Evolutionary conservation across 2,888 invertebrate species (phyloP), one percentile per base, ranked within the genome.

Genomic region (Teleiodes luculella): DNA sequence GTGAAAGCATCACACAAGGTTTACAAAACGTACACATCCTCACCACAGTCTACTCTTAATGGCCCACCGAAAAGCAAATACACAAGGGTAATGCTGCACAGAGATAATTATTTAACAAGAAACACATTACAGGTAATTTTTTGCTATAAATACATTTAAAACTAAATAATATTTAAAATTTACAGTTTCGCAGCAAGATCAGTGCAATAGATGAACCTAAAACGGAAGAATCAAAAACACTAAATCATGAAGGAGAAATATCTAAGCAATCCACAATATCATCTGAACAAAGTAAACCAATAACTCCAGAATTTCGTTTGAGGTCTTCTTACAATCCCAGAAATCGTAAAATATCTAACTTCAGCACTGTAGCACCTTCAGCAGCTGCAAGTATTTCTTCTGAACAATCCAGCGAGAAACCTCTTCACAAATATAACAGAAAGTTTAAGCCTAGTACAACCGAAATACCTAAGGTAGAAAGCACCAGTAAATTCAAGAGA

Each of bases 1-100:
- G 79, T 85, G 81, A 90, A 78, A 83, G 86, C 85, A 78, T 87
- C 90, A 75, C 86, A 90, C 72, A 87, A 82, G 78, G 79, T 86
- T 67, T 80, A 79, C 67, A 86, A 84, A 70, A 82, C 86, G 55
- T 79, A 80, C 72, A 74, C 81, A 67, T 69, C 82, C 67, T 72
- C 86, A 70, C 67, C 78, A 79, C 84, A 83, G 68, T 72, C 81
- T 57, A 79, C 79, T 71, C 76, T 76, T 67, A 82, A 79, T 64
- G 76, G 76, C 62, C 72, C 78, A 61, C 75, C 72, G 57, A 77
- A 74, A 76, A 82, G 83, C 67, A 86, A 80, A 73, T 75, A 74
- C 65, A 73, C 82, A 71, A 80, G 82, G 90, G 90, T 90, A 89
- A 85, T 64, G 58, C 54, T 54, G 61, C 57, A 46, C 56, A 63